Evolutionary conservation across 2,888 invertebrate species (phyloP).

Genomic region (Cryptops parisi): DNA sequence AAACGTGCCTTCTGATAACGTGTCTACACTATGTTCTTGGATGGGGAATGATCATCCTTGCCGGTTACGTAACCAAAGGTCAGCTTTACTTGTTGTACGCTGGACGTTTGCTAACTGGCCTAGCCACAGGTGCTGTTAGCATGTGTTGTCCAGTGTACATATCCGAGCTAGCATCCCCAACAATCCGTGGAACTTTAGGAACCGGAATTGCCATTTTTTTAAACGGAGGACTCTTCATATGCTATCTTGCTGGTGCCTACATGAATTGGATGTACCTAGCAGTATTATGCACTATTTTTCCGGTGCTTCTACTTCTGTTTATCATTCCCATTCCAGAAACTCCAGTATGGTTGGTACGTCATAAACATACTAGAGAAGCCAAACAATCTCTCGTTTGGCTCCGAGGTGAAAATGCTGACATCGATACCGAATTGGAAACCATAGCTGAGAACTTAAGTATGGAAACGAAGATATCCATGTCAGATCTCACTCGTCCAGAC

Average conservation of each 20-base stretch:
- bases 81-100: background rate
- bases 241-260: slow-evolving; percentile 48
- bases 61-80: background rate
- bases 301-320: slow-evolving; percentile 59
- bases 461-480: slow-evolving; percentile 25
- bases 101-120: background rate
- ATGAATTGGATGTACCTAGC: slow-evolving; percentile 70
- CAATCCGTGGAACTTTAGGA: background rate
- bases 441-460: slow-evolving; percentile 48
- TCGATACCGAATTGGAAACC: slow-evolving; percentile 59
- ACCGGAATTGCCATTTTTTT: background rate
- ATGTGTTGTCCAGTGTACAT: background rate
- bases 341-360: slow-evolving; percentile 42
- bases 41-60: background rate
- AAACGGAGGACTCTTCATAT: background rate
- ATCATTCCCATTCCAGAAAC: slow-evolving; percentile 82
- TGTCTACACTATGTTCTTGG: background rate
- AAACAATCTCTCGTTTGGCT: slow-evolving; percentile 65
- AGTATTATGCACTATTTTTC: slow-evolving; percentile 55
- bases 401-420: slow-evolving; percentile 58
- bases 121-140: background rate
- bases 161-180: background rate
- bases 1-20: background rate
- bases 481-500: slow-evolving; percentile 50
- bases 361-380: slow-evolving; percentile 48